phyloP scores from a whole-genome alignment of 1,140 invertebrate species.

The Holotrichia oblita region DNA sequence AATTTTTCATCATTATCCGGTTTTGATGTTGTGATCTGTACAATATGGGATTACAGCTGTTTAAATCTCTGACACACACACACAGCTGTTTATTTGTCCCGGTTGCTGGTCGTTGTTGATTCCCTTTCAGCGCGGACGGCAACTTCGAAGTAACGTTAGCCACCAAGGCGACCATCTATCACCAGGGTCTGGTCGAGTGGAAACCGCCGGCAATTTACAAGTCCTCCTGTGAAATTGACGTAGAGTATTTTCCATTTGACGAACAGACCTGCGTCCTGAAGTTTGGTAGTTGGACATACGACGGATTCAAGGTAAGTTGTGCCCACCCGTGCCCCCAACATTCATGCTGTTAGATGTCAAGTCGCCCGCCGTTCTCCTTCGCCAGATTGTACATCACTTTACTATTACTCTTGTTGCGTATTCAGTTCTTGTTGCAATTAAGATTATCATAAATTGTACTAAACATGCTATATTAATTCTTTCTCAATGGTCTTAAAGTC shows the following conservation, averaged over 20 bases:
- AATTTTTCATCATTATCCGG: constrained; percentile 26
- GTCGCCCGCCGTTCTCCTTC: constrained; percentile 3
- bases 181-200: constrained; percentile 93
- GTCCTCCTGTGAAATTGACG: constrained; percentile 93
- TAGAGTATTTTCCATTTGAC: constrained; percentile 96
- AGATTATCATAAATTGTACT: neutral
- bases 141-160: constrained; percentile 97
- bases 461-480: no score
- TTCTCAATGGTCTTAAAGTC: no score
- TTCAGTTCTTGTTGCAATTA: constrained; percentile 12
- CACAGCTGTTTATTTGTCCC: constrained; percentile 51
- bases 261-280: constrained; percentile 95
- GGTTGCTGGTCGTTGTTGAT: constrained; percentile 57
- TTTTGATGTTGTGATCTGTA: constrained; percentile 43
- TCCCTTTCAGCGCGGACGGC: constrained; percentile 85
- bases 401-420: neutral
- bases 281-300: constrained; percentile 93
- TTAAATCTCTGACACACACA: constrained; percentile 16
- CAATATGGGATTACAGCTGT: constrained; percentile 44
- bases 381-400: constrained; percentile 25
- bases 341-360: constrained; percentile 28
- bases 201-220: constrained; percentile 96
- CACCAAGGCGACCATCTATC: constrained; percentile 94
- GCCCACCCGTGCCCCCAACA: neutral
- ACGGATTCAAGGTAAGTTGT: constrained; percentile 84